These are phyloP conservation scores for Ormyrus nitidulus DNA, from an alignment of 2,888 invertebrate species.

Conservation along the genomic window DNA sequence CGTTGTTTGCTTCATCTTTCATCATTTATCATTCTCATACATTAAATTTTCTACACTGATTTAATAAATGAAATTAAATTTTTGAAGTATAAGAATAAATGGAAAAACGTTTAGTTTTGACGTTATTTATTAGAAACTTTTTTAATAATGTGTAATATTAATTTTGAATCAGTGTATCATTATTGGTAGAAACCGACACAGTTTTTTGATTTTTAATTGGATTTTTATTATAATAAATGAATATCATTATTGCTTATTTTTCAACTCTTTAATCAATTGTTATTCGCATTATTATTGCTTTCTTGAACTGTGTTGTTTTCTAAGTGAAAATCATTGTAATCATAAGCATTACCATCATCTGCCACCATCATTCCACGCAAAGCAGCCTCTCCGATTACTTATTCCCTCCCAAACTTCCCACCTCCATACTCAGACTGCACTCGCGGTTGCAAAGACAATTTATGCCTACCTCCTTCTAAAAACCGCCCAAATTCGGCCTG, in stretches of 20 bases:
- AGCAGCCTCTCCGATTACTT: not conserved
- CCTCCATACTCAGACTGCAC: constrained; percentile 15
- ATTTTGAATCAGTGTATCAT: no score
- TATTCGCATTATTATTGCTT: no score
- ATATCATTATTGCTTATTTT: no score
- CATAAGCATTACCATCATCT: constrained; percentile 21
- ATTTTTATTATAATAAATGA: no score
- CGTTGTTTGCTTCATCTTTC: not conserved
- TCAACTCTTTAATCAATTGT: no score
- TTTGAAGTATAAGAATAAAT: no score
- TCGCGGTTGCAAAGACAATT: constrained; percentile 70
- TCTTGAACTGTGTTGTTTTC: not conserved
- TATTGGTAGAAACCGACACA: no score
- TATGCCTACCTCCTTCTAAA: constrained; percentile 66
- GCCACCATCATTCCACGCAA: not conserved
- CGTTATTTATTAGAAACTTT: no score
- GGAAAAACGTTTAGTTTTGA: no score
- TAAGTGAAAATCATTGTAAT: constrained; percentile 1
- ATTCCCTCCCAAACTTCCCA: not conserved
- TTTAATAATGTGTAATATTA: no score
- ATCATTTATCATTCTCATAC: not conserved
- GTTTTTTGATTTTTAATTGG: no score
- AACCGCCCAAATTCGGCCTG: constrained; percentile 27
- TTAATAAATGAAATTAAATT: not conserved
- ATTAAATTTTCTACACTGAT: not conserved